Conservation (phyloP, 2,113 vertebrate species). For the Okapia johnstoni region DNA sequence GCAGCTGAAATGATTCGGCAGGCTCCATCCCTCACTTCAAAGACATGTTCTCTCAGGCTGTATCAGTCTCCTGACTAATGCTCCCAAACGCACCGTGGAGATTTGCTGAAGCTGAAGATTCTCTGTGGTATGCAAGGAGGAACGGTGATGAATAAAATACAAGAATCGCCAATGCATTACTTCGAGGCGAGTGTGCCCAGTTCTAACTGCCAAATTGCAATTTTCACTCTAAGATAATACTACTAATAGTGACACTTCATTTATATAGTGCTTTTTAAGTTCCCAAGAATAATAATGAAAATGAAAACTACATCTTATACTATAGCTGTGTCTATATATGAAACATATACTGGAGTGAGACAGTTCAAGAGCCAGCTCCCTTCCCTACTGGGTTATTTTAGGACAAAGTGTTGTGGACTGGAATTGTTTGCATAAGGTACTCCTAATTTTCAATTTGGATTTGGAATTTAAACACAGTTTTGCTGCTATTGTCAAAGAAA, state of each 20-base stretch:
- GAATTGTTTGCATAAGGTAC: not conserved
- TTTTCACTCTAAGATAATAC: conserved; percentile 20
- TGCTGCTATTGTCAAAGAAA: not conserved
- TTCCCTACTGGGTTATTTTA: not conserved
- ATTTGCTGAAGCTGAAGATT: conserved; percentile 41
- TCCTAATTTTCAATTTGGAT: not conserved
- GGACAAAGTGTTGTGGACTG: not conserved
- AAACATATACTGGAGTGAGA: not conserved
- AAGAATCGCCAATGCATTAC: not conserved
- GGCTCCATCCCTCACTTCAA: not conserved
- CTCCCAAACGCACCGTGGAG: not conserved
- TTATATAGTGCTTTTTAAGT: not conserved
- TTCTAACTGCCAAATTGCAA: not conserved
- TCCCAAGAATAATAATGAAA: not conserved
- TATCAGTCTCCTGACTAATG: not conserved
- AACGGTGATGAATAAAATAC: conserved; percentile 19
- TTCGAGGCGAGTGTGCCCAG: not conserved
- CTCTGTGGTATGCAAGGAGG: not conserved
- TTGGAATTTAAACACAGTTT: not conserved
- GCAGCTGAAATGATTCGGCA: not conserved
- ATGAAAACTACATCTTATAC: not conserved
- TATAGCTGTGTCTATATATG: not conserved
- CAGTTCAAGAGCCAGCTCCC: not conserved
- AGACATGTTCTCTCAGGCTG: not conserved
- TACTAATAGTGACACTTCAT: conserved; percentile 29